Evolutionary conservation across 64 coral and sea anemone genomes (phyloP).

Genomic region (Stichodactyla helianthus): DNA sequence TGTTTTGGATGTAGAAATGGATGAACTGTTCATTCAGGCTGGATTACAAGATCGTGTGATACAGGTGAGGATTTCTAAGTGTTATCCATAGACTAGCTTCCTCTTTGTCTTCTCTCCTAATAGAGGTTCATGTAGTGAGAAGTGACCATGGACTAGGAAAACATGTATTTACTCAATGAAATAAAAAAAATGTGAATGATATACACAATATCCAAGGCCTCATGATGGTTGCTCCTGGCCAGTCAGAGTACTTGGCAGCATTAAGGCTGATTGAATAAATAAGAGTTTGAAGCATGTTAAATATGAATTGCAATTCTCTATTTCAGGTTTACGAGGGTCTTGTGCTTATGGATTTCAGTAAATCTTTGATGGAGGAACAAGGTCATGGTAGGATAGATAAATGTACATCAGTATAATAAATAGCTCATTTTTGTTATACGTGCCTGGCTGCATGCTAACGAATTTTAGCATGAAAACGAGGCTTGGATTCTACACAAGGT

Average conservation of each 20-base stretch:
- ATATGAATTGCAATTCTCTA: background rate
- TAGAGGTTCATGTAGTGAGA: too few species aligned
- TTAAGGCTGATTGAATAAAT: too few species aligned
- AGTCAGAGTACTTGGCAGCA: too few species aligned
- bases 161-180: too few species aligned
- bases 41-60: conserved; percentile 43
- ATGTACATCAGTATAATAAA: background rate
- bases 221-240: too few species aligned
- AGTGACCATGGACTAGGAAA: too few species aligned
- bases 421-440: background rate
- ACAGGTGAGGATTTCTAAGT: conserved; percentile 1
- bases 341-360: conserved; percentile 40
- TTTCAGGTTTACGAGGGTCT: conserved; percentile 35
- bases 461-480: too few species aligned
- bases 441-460: background rate
- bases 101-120: too few species aligned
- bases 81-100: background rate
- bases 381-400: background rate
- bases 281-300: too few species aligned
- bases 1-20: conserved; percentile 41
- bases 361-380: conserved; percentile 9
- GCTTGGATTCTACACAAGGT: too few species aligned
- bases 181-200: too few species aligned
- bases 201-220: too few species aligned
- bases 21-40: conserved; percentile 37